A percentile compares a stretch with the other conserved stretches of the same genome.
Evolutionary conservation across 2,797 vertebrate genomes (phyloP).

Genomic region (Pogonophryne albipinna): DNA sequence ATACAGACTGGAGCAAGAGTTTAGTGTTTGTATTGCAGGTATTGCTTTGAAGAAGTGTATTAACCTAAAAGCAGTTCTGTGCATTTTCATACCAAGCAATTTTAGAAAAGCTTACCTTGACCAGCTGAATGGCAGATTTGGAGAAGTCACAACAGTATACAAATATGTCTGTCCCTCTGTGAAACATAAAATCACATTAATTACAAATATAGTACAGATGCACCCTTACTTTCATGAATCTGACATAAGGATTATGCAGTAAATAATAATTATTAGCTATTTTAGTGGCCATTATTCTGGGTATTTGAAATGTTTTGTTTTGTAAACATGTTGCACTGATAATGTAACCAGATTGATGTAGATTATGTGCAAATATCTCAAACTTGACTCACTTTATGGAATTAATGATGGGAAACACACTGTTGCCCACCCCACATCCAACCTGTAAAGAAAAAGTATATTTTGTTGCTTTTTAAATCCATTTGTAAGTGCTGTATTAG

Average conservation of each 20-base stretch:
- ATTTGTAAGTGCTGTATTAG: neutral
- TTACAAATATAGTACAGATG: neutral
- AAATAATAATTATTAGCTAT: neutral
- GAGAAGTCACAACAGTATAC: conserved; percentile 97
- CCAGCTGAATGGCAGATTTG: conserved; percentile 87
- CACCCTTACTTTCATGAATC: neutral
- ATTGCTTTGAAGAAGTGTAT: neutral
- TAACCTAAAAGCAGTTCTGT: neutral
- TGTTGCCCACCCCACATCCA: conserved; percentile 95
- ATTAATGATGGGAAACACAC: conserved; percentile 91
- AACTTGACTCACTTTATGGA: conserved; percentile 86
- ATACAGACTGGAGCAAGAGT: neutral
- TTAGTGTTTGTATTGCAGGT: neutral
- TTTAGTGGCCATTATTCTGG: neutral
- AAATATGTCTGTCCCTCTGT: conserved; percentile 83
- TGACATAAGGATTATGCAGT: neutral
- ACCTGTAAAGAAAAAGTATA: conserved; percentile 82
- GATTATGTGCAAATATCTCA: neutral
- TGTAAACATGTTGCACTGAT: neutral
- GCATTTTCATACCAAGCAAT: neutral
- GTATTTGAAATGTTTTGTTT: conserved; percentile 1
- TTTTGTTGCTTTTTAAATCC: neutral
- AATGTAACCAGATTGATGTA: neutral
- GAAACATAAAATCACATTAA: conserved; percentile 33
- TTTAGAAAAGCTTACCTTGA: conserved; percentile 85